phyloP scores from a whole-genome alignment of 2,113 vertebrate species.

The Archilochus colubris region DNA sequence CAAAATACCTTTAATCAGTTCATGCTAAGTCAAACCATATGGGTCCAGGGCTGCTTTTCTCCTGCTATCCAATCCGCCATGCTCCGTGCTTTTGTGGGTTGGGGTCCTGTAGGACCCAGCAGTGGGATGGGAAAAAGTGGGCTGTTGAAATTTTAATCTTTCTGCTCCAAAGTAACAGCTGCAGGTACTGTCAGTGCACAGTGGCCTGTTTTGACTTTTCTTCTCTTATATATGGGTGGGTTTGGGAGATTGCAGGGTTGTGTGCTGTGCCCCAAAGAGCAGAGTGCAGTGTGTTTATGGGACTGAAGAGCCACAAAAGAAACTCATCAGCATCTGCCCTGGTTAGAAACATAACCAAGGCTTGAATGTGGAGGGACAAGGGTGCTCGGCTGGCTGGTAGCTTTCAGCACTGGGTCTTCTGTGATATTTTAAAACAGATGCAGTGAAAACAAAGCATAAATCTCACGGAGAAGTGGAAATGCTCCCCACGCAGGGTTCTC shows the following conservation, averaged over 20 bases:
- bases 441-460: not conserved
- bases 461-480: not conserved
- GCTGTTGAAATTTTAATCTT: constrained; percentile 26
- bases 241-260: constrained; percentile 15
- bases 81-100: not conserved
- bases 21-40: constrained; percentile 76
- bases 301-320: not conserved
- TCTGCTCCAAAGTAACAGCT: constrained; percentile 48
- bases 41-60: not conserved
- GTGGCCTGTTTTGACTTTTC: not conserved
- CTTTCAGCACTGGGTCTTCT: constrained; percentile 7
- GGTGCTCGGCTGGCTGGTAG: not conserved
- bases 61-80: not conserved
- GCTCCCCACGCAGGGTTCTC: not conserved
- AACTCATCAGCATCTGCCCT: not conserved
- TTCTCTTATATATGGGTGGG: not conserved
- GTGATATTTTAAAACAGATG: constrained; percentile 26
- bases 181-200: constrained; percentile 17
- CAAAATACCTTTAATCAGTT: constrained; percentile 76
- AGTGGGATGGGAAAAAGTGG: not conserved
- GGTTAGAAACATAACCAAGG: not conserved
- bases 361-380: not conserved
- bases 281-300: not conserved
- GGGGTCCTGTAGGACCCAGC: not conserved
- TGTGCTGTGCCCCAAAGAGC: not conserved